These are phyloP conservation scores for Porites divaricata DNA, from an alignment of 92 coral and sea anemone species.

Conservation along the genomic window DNA sequence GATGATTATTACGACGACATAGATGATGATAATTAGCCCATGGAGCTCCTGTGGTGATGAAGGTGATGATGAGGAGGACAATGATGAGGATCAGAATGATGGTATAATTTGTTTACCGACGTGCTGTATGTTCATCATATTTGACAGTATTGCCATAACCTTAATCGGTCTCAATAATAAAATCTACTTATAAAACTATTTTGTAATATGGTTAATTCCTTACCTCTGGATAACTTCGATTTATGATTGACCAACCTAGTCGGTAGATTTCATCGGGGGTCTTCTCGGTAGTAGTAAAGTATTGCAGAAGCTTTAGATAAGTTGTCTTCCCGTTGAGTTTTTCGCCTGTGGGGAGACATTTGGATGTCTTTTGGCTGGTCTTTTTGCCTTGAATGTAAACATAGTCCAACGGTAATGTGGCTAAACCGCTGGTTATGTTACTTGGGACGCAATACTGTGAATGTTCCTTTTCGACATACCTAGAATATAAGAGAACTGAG, in stretches of 20 bases:
- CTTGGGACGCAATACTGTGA: slow-evolving; percentile 81
- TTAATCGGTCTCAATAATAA: too few species aligned
- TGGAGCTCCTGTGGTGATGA: too few species aligned
- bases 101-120: too few species aligned
- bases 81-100: too few species aligned
- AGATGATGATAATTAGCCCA: too few species aligned
- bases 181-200: too few species aligned
- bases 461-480: slow-evolving; percentile 74
- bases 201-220: neutral
- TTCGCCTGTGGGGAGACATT: slow-evolving; percentile 80
- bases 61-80: too few species aligned
- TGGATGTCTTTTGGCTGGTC: slow-evolving; percentile 63
- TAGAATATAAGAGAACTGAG: neutral
- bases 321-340: slow-evolving; percentile 62
- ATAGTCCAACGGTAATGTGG: slow-evolving; percentile 80
- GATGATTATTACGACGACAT: too few species aligned
- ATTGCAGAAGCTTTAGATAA: slow-evolving; percentile 67
- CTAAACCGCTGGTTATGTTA: slow-evolving; percentile 90
- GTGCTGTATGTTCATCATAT: too few species aligned
- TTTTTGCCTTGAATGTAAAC: slow-evolving; percentile 68
- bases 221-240: slow-evolving; percentile 66
- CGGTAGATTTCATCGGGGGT: slow-evolving; percentile 72
- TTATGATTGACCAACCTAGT: slow-evolving; percentile 57
- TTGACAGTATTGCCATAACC: too few species aligned
- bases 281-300: slow-evolving; percentile 67